Conservation (phyloP, 2,797 vertebrate species). For the Coranthus polyacanthus region DNA sequence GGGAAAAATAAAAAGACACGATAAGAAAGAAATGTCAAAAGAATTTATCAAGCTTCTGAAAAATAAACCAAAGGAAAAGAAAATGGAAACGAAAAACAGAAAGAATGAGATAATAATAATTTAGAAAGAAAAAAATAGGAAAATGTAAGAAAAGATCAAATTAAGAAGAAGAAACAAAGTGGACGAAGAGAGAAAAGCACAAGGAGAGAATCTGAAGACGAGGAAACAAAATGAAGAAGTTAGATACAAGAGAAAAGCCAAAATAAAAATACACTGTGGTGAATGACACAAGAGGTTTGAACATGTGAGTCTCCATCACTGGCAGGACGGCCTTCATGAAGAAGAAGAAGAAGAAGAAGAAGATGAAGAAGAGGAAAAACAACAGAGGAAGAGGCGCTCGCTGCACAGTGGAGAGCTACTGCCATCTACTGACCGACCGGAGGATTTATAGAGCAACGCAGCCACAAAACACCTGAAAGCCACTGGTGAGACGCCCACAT, state of each 20-base stretch:
- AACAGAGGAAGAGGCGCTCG: conserved; percentile 30
- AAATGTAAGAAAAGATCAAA: background rate
- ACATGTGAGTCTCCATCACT: conserved; percentile 21
- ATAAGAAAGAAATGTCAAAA: background rate
- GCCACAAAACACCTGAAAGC: too few species aligned
- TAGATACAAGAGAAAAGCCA: background rate
- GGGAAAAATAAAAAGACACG: background rate
- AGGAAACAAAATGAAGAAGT: background rate
- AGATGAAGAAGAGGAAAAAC: background rate
- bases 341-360: conserved; percentile 1
- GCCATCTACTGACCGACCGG: conserved; percentile 79
- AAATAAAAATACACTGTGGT: background rate
- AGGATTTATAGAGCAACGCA: too few species aligned
- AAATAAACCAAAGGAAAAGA: too few species aligned
- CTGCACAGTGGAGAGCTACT: conserved; percentile 71
- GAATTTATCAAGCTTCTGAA: too few species aligned
- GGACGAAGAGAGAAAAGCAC: background rate
- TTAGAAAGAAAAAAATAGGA: too few species aligned
- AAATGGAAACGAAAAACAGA: fast-evolving
- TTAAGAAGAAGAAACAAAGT: background rate
- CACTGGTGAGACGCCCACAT: too few species aligned
- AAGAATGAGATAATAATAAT: too few species aligned
- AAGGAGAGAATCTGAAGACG: background rate
- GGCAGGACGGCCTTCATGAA: conserved; percentile 46
- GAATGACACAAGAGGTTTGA: conserved; percentile 12